These are phyloP conservation scores for Nemapogon koenigi DNA, from an alignment of 2,888 invertebrate genomes.

Conservation along the genomic window DNA sequence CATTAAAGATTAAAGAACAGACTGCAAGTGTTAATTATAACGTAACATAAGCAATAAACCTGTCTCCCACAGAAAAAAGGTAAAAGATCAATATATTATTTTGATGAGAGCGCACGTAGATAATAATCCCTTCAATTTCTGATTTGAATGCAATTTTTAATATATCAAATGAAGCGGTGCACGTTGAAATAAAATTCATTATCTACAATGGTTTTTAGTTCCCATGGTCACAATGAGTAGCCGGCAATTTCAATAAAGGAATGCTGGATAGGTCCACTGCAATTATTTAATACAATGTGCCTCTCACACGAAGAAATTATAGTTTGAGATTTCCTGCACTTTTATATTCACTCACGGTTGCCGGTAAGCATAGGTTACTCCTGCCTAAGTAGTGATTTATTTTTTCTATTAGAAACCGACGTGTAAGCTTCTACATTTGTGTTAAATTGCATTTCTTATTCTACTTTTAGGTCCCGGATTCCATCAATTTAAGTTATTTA, in stretches of 20 bases:
- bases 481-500: too few relatives aligned
- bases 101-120: too few relatives aligned
- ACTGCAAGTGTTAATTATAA: too few relatives aligned
- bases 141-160: neutral
- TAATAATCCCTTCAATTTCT: too few relatives aligned
- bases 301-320: slow-evolving; percentile 33
- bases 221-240: slow-evolving; percentile 25
- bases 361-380: neutral
- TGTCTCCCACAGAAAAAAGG: too few relatives aligned
- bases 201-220: slow-evolving; percentile 25
- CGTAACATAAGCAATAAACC: too few relatives aligned
- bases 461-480: too few relatives aligned
- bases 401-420: neutral
- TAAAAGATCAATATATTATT: too few relatives aligned
- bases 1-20: too few relatives aligned
- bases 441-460: too few relatives aligned
- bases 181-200: slow-evolving; percentile 27
- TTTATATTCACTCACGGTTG: slow-evolving; percentile 2
- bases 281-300: slow-evolving; percentile 29
- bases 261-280: slow-evolving; percentile 21
- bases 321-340: slow-evolving; percentile 28
- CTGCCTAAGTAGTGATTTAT: neutral
- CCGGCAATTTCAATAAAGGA: slow-evolving; percentile 21
- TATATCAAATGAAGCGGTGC: slow-evolving; percentile 15
- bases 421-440: too few relatives aligned